Base-by-base conservation (phyloP, 23 tunicate species). In the Ascidia mentula region DNA sequence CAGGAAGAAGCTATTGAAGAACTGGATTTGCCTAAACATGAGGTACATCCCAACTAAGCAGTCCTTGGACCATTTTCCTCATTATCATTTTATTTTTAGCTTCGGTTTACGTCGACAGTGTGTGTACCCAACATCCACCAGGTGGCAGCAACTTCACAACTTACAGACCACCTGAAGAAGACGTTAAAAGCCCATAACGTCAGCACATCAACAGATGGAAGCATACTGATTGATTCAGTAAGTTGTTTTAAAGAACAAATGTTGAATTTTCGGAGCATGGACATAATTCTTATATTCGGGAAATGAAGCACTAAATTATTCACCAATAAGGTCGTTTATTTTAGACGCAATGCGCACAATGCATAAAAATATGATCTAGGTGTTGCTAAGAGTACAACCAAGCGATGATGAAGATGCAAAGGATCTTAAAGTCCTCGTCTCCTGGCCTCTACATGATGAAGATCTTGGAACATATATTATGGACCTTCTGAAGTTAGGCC, bases 1-100 rank as follows among this genome's bases (percentile, higher is more conserved):
- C 88, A 83, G 61, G 85, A 92, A 28, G 97, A 92, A 79, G 97
- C 97, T 6, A 59, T 92, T 17, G 86, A 92, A 79, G 92, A 92
- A 74, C 73, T 92, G 26, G 73, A 84, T 0, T 77, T 92, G 39
- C 79, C 84, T 30, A 87, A 87, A 60, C 97, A 92, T 45, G 89
- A 92, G 73, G 93, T 82, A 36, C 13, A 12, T 28, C 39, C 35
- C 34, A 6, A 53, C 12, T n/a, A 17, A 45, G 34, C 75, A 34
- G 32, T 18, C 20, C n/a, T 75, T 37, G 7, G 35, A 39, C 78
- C 37, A 39, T n/a, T 0, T 75, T n/a, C n/a, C n/a, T n/a, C 37
- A 38, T 31, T 18, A 77, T 46, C 4, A 34, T 46, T 78, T 33
- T 78, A 15, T 59, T 46, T 12, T 30, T 40, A 75, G 86, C 42